These are phyloP conservation scores for Poecile atricapillus DNA, from an alignment of 2,113 vertebrate species.

Conservation along the genomic window DNA sequence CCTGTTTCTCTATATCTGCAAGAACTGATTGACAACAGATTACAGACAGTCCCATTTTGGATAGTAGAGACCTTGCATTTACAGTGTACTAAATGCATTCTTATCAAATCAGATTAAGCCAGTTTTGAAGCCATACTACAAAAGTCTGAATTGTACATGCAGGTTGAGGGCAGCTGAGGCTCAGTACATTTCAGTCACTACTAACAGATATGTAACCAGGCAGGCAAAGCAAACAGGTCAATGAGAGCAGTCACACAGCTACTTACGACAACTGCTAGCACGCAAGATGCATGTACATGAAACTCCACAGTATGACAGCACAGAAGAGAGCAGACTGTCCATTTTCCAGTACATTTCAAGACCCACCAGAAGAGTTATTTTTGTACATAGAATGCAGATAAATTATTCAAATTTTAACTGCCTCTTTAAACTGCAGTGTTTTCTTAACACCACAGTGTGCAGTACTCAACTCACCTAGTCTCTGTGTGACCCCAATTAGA, in stretches of 20 bases:
- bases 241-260: not conserved
- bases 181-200: not conserved
- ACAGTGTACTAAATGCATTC: not conserved
- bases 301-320: not conserved
- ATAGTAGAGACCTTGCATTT: not conserved
- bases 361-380: not conserved
- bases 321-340: not conserved
- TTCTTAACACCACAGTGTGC: fast-evolving
- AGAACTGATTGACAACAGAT: not conserved
- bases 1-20: not conserved
- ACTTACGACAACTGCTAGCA: not conserved
- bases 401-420: not conserved
- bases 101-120: not conserved
- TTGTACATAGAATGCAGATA: not conserved
- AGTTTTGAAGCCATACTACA: not conserved
- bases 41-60: not conserved
- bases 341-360: not conserved
- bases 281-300: not conserved
- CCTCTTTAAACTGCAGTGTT: not conserved
- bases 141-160: not conserved
- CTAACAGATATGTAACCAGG: not conserved
- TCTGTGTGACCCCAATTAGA: not conserved
- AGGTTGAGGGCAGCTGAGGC: not conserved
- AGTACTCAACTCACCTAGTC: not conserved
- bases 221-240: not conserved